Evolutionary conservation across 2,113 vertebrate species (phyloP).

Genomic region (Etheostoma cragini): DNA sequence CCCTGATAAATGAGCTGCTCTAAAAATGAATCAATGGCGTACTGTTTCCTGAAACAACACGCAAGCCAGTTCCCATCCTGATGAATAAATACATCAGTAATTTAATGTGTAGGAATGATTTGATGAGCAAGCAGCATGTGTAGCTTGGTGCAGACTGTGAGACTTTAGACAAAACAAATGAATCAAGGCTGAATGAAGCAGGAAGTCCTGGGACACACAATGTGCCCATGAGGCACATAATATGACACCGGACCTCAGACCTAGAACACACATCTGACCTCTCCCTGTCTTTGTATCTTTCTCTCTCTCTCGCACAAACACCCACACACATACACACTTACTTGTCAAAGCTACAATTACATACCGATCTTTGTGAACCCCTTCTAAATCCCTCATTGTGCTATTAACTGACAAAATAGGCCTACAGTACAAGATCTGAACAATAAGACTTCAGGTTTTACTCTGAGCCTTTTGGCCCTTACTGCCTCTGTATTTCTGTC

Average conservation of each 20-base stretch:
- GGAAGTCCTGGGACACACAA: slow-evolving; percentile 44
- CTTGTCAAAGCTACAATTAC: slow-evolving; percentile 51
- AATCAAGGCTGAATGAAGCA: slow-evolving; percentile 67
- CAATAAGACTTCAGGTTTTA: slow-evolving; percentile 49
- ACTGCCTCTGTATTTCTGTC: slow-evolving; percentile 57
- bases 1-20: slow-evolving; percentile 46
- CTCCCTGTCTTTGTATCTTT: slow-evolving; percentile 51
- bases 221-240: slow-evolving; percentile 45
- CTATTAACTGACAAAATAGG: slow-evolving; percentile 37
- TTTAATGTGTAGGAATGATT: slow-evolving; percentile 20
- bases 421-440: slow-evolving; percentile 9
- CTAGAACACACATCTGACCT: slow-evolving; percentile 55
- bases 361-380: slow-evolving; percentile 36
- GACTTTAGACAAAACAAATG: slow-evolving; percentile 58
- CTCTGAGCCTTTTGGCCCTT: slow-evolving; percentile 43
- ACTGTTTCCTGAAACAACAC: slow-evolving; percentile 57
- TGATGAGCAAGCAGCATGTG: slow-evolving; percentile 49
- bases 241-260: slow-evolving; percentile 57
- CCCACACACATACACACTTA: slow-evolving; percentile 30
- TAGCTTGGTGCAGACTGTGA: slow-evolving; percentile 10
- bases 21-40: slow-evolving; percentile 54
- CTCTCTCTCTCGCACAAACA: slow-evolving; percentile 14
- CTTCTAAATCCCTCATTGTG: slow-evolving; percentile 27
- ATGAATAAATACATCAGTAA: slow-evolving; percentile 43
- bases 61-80: slow-evolving; percentile 24